Evolutionary conservation across 2,113 vertebrate genomes (phyloP).

Genomic region (Dipodomys merriami): DNA sequence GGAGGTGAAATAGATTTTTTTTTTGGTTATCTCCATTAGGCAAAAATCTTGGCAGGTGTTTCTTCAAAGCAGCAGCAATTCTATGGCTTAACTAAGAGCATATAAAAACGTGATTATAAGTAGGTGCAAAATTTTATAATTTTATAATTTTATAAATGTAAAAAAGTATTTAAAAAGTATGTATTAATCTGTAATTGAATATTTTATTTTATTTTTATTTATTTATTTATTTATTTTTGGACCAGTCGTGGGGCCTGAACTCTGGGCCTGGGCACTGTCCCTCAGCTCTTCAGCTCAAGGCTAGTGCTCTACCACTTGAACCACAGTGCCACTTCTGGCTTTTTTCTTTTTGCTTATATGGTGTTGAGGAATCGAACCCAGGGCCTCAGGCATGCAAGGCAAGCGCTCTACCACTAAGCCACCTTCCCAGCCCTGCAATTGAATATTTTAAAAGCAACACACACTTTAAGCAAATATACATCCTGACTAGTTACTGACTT

Average conservation of each 20-base stretch:
- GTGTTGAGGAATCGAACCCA: too few species aligned
- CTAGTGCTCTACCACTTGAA: too few species aligned
- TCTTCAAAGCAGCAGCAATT: background rate
- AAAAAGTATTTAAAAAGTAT: background rate
- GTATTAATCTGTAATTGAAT: background rate
- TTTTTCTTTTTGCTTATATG: too few species aligned
- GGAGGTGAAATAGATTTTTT: constrained; percentile 16
- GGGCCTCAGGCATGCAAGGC: too few species aligned
- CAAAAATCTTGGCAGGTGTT: background rate
- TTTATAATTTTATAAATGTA: background rate
- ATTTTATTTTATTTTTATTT: background rate
- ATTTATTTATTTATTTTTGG: too few species aligned
- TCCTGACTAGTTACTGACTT: background rate
- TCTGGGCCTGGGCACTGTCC: too few species aligned
- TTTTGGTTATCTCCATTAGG: background rate
- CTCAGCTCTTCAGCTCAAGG: too few species aligned
- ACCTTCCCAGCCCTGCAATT: background rate
- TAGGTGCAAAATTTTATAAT: background rate
- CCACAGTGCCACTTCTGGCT: too few species aligned
- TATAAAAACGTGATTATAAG: constrained; percentile 25
- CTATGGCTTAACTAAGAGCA: background rate
- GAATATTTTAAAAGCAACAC: background rate
- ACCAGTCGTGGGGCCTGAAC: too few species aligned
- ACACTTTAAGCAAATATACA: background rate
- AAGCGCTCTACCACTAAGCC: too few species aligned